A percentile compares a stretch with the other conserved stretches of the same genome.
These are phyloP conservation scores for Lithophane leautieri DNA, from an alignment of 2,888 invertebrate genomes.

Conservation along the genomic window DNA sequence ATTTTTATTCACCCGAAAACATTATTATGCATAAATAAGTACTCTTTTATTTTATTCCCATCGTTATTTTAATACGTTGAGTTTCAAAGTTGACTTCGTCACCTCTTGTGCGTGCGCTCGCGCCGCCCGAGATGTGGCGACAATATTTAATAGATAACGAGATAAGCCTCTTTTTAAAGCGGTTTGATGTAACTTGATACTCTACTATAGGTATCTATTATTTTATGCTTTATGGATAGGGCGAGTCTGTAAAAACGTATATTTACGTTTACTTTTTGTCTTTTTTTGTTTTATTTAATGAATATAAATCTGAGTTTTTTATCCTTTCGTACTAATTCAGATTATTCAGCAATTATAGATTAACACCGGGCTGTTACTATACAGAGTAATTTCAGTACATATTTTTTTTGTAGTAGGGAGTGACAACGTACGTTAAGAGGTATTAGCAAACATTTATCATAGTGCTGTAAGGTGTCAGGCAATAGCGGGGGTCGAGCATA, in stretches of 20 bases:
- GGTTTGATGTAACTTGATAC: slow-evolving; percentile 86
- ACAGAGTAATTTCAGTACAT: not conserved
- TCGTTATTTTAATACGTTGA: slow-evolving; percentile 87
- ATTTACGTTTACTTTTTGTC: slow-evolving; percentile 46
- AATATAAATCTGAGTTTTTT: not conserved
- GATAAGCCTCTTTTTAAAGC: slow-evolving; percentile 86
- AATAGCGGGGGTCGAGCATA: slow-evolving; percentile 74
- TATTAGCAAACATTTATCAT: slow-evolving; percentile 71
- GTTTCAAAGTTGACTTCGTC: slow-evolving; percentile 83
- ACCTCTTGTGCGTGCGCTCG: slow-evolving; percentile 79
- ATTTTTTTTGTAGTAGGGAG: slow-evolving; percentile 4
- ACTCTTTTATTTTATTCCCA: slow-evolving; percentile 87
- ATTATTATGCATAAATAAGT: slow-evolving; percentile 89
- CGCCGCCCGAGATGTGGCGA: slow-evolving; percentile 84
- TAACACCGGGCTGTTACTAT: not conserved
- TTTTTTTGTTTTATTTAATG: slow-evolving; percentile 16
- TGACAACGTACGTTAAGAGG: slow-evolving; percentile 12
- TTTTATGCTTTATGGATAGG: slow-evolving; percentile 83
- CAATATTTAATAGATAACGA: slow-evolving; percentile 86
- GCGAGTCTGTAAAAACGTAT: slow-evolving; percentile 64
- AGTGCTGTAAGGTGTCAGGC: slow-evolving; percentile 72
- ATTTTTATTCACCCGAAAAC: slow-evolving; percentile 87
- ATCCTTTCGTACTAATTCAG: slow-evolving; percentile 1
- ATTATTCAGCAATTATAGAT: not conserved
- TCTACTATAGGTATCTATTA: slow-evolving; percentile 73